Evolutionary conservation across 1,140 invertebrate species (phyloP).

Genomic region (Drosophila willistoni): DNA sequence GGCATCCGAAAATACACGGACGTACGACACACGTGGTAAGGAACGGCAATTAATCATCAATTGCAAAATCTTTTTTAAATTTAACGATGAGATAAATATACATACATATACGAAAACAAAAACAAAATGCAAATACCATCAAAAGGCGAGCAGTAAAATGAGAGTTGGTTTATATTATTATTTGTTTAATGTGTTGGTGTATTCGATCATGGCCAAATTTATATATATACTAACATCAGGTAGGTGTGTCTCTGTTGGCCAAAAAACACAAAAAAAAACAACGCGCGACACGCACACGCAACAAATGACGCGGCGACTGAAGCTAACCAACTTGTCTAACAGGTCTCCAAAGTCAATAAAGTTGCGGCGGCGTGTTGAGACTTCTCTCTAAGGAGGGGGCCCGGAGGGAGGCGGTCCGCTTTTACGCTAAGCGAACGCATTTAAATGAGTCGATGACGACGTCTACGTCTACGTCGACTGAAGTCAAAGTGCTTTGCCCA

Average conservation of each 20-base stretch:
- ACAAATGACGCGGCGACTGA: background rate
- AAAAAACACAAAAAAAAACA: conserved; percentile 11
- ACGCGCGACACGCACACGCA: conserved; percentile 67
- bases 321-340: conserved; percentile 52
- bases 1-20: conserved; percentile 57
- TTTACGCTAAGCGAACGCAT: conserved; percentile 53
- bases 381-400: background rate
- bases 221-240: conserved; percentile 28
- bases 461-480: background rate
- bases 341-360: conserved; percentile 50
- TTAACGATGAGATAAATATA: conserved; percentile 42
- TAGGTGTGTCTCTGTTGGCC: conserved; percentile 64
- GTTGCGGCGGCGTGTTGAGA: conserved; percentile 23
- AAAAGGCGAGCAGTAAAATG: conserved; percentile 5
- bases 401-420: background rate
- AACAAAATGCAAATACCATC: conserved; percentile 25
- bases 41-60: conserved; percentile 62
- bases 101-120: conserved; percentile 11
- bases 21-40: conserved; percentile 25
- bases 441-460: conserved; percentile 54
- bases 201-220: conserved; percentile 76
- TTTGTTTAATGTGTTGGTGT: conserved; percentile 45
- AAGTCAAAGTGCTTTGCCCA: conserved; percentile 27
- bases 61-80: conserved; percentile 71
- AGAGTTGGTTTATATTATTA: conserved; percentile 30